A percentile compares a stretch with the other conserved stretches of the same genome.
Evolutionary conservation across 1,140 invertebrate species (phyloP).

Genomic region (Tetranychus urticae): DNA sequence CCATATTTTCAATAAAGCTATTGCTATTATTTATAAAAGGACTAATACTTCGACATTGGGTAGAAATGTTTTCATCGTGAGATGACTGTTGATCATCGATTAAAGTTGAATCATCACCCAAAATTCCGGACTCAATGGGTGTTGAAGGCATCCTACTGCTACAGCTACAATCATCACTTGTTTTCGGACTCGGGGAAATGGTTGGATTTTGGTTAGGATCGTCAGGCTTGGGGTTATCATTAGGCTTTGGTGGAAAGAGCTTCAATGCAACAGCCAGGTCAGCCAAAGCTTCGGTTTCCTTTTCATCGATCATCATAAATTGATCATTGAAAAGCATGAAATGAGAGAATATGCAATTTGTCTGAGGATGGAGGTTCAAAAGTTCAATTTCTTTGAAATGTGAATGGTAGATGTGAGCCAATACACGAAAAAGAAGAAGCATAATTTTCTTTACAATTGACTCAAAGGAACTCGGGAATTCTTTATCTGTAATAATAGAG

Average conservation of each 20-base stretch:
- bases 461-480: conserved; percentile 83
- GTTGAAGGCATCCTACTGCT: background rate
- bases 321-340: conserved; percentile 58
- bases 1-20: background rate
- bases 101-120: too few relatives aligned
- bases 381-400: conserved; percentile 86
- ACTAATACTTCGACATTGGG: conserved; percentile 9
- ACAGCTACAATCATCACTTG: too few relatives aligned
- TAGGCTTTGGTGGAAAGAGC: conserved; percentile 12
- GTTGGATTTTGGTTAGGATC: background rate
- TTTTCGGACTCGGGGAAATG: background rate
- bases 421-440: conserved; percentile 82
- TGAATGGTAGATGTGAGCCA: conserved; percentile 90
- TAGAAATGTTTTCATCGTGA: background rate
- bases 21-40: conserved; percentile 5
- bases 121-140: background rate
- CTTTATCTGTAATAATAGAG: conserved; percentile 42
- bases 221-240: background rate
- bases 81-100: background rate
- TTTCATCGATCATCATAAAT: conserved; percentile 75
- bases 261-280: conserved; percentile 26
- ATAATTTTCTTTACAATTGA: conserved; percentile 83
- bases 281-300: conserved; percentile 79
- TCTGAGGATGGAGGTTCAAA: conserved; percentile 70
- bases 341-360: conserved; percentile 89